Base-by-base conservation (phyloP, 1,140 invertebrate species). In the Cyphomyrmex costatus region DNA sequence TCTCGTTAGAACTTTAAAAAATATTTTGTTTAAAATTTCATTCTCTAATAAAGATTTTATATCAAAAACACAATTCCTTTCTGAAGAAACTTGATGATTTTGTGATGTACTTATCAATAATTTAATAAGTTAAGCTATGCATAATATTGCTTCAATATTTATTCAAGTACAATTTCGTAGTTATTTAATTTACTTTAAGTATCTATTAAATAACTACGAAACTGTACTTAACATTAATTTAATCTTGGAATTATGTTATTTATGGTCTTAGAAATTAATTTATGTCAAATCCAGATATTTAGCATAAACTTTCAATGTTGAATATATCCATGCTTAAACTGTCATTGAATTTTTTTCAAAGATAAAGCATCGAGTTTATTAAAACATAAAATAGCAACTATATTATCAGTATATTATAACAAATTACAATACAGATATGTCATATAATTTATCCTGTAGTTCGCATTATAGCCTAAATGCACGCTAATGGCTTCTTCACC, bases 121-220 rank as follows among this genome's bases (percentile, higher is more conserved):
- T 65, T 49, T 33, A 36, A 79, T 33, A 49, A 46, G n/a, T 33
- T 77, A 77, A 68, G 19, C 12, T n/a, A 63, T 61, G 24, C 46
- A 68, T 66, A 66, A 68, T 36, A 14, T 79, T 14, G 12, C 42
- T 78, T 49, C 1, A 0, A n/a, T n/a, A 33, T n/a, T n/a, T n/a
- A n/a, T n/a, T n/a, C n/a, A n/a, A n/a, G n/a, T n/a, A n/a, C n/a
- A n/a, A n/a, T n/a, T n/a, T n/a, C n/a, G n/a, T n/a, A n/a, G n/a
- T n/a, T n/a, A n/a, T n/a, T n/a, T n/a, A 56, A 27, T 46, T 51
- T 27, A 53, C 19, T 66, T 51, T 14, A 33, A 66, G 14, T 33
- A 68, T n/a, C n/a, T 51, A 68, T 79, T 63, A 61, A 46, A 76
- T 76, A 79, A 24, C n/a, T 66, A 14, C 42, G 4, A 33, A 53